Evolutionary conservation across 2,888 invertebrate species (phyloP), one percentile per base, ranked within the genome.

Genomic region (Ophion obscuratus): DNA sequence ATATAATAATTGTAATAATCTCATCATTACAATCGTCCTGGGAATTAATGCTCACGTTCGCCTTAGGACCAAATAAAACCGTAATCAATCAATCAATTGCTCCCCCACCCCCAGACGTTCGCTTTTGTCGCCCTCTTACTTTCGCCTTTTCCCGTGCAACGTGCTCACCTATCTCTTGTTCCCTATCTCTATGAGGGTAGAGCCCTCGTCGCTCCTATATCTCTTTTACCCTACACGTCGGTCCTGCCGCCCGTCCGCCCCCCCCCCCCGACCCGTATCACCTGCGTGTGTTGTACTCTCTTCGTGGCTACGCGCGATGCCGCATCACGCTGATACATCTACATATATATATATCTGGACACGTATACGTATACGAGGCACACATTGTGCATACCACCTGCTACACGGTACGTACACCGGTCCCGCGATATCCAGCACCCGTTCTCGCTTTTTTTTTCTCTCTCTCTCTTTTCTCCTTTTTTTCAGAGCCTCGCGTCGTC

Each of bases 361-460:
- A 36, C 17, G 20, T 57, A 57, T 85, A 27, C 64, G 70, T 71
- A 81, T 80, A 76, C 71, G 67, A 74, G 70, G 27, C 53, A 31
- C 36, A 64, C 62, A 61, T 83, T 80, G 85, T 84, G 87, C 84
- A 87, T 86, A 88, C 89, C 91, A 91, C 91, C 91, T 91, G 91
- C 91, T 90, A 90, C 87, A 80, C 84, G 47, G 88, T 77, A 68
- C 57, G 31, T 20, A 77, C 87, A 84, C 81, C 76, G 83, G 80
- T 66, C 73, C 70, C 67, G 66, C 67, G 57, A 67, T 44, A 57
- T 44, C 24, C 57, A 77, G 77, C 83, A 80, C 82, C 79, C 82
- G 83, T 71, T 82, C 71, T 73, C 83, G 57, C 53, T 62, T 61
- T 80, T 70, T 67, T 40, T 27, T 7, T 27, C 24, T 11, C 24